Conservation (phyloP, 1,140 invertebrate species). For the Calosoma granatense region DNA sequence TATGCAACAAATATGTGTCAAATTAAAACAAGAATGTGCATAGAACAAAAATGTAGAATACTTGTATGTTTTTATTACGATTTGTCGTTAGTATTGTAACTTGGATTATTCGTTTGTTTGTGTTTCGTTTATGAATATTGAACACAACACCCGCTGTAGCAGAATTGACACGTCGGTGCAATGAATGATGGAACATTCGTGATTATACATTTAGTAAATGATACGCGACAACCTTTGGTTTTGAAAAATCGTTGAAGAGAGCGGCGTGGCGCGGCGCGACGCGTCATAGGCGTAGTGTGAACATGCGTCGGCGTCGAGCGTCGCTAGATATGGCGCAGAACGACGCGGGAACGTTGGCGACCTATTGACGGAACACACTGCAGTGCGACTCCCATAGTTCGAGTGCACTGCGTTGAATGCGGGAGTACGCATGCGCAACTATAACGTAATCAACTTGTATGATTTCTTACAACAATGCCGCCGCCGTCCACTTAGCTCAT, state of each 20-base stretch:
- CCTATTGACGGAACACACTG: background rate
- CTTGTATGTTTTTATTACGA: no score
- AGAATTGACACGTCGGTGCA: background rate
- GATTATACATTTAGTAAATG: constrained; percentile 9
- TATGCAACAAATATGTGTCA: no score
- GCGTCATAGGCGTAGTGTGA: no score
- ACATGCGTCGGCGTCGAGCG: background rate
- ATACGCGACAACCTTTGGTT: background rate
- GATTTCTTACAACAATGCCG: constrained; percentile 4
- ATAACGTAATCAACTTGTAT: constrained; percentile 1
- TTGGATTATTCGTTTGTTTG: no score
- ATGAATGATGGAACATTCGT: constrained; percentile 3
- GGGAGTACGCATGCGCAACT: background rate
- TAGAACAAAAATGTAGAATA: no score
- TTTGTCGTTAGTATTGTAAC: no score
- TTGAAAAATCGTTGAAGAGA: background rate
- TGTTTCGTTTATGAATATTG: background rate
- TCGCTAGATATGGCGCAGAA: background rate
- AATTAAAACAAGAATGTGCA: no score
- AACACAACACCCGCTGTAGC: background rate
- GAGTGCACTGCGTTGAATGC: background rate
- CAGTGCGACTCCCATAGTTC: background rate
- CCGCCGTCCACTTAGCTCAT: background rate
- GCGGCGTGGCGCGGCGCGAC: constrained; percentile 1
- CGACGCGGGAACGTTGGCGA: background rate